Evolutionary conservation across 1,140 invertebrate genomes (phyloP).

Genomic region (Lanistes nyassanus): DNA sequence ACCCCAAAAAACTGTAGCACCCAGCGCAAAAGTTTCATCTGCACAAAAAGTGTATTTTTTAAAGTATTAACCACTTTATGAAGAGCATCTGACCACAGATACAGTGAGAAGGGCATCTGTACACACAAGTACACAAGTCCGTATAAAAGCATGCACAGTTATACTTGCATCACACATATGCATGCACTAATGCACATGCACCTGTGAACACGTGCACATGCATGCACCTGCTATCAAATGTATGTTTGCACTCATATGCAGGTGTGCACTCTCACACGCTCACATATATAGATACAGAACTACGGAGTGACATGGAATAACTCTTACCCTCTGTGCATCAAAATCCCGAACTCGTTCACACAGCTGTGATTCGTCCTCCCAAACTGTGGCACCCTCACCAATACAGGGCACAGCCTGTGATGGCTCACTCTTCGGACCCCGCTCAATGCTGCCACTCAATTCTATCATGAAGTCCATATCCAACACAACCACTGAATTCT

Average conservation of each 20-base stretch:
- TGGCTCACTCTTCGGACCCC: neutral
- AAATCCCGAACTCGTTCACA: conserved; percentile 1
- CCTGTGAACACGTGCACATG: too few species aligned
- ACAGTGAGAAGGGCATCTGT: too few species aligned
- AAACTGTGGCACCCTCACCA: conserved; percentile 20
- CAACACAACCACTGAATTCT: conserved; percentile 25
- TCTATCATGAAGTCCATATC: conserved; percentile 30
- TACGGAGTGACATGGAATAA: too few species aligned
- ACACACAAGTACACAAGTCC: too few species aligned
- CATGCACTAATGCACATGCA: too few species aligned
- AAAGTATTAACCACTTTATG: neutral
- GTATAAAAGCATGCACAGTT: too few species aligned
- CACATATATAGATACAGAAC: too few species aligned
- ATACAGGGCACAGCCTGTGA: conserved; percentile 12
- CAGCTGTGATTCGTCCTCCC: conserved; percentile 25
- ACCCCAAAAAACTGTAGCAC: conserved; percentile 46
- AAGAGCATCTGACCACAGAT: too few species aligned
- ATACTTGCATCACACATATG: too few species aligned
- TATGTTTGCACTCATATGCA: too few species aligned
- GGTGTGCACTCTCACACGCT: too few species aligned
- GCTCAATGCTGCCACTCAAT: neutral
- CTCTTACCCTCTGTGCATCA: conserved; percentile 13
- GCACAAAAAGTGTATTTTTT: conserved; percentile 23
- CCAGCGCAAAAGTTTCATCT: conserved; percentile 32
- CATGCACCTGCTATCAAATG: too few species aligned